phyloP scores from a whole-genome alignment of 2,888 invertebrate genomes.

The Athetis lepigone region DNA sequence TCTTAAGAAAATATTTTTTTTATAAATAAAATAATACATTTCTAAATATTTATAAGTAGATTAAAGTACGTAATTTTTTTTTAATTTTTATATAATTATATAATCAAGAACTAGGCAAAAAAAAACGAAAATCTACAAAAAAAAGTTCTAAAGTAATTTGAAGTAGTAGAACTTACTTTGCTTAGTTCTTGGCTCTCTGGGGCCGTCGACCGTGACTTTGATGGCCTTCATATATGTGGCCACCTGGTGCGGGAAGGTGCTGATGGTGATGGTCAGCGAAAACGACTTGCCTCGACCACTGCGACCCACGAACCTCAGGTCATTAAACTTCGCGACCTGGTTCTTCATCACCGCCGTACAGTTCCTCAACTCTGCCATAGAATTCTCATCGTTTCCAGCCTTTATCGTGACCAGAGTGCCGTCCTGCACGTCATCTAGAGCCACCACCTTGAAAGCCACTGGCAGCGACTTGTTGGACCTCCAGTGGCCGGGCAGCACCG shows the following conservation, averaged over 20 bases:
- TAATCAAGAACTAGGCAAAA: background rate
- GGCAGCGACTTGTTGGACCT: conserved; percentile 99
- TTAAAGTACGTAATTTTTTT: too few relatives aligned
- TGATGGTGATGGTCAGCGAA: conserved; percentile 98
- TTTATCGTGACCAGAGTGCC: conserved; percentile 98
- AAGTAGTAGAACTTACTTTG: conserved; percentile 94
- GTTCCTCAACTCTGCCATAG: conserved; percentile 98
- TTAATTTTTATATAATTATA: too few relatives aligned
- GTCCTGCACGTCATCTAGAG: conserved; percentile 97
- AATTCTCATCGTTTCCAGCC: conserved; percentile 99
- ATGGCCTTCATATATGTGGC: conserved; percentile 99
- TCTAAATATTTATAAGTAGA: too few relatives aligned
- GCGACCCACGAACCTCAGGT: conserved; percentile 98
- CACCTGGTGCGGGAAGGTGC: conserved; percentile 94
- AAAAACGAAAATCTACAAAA: background rate
- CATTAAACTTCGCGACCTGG: conserved; percentile 99
- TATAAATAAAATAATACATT: too few relatives aligned
- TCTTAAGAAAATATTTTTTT: too few relatives aligned
- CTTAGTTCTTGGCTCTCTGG: conserved; percentile 98
- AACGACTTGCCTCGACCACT: conserved; percentile 99
- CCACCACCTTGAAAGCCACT: conserved; percentile 98
- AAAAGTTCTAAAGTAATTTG: conserved; percentile 46
- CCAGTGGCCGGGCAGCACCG: conserved; percentile 98
- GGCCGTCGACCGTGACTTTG: conserved; percentile 99
- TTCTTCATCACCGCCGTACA: conserved; percentile 98